Conservation (phyloP, 2,888 invertebrate species). For the Venusia cambrica region DNA sequence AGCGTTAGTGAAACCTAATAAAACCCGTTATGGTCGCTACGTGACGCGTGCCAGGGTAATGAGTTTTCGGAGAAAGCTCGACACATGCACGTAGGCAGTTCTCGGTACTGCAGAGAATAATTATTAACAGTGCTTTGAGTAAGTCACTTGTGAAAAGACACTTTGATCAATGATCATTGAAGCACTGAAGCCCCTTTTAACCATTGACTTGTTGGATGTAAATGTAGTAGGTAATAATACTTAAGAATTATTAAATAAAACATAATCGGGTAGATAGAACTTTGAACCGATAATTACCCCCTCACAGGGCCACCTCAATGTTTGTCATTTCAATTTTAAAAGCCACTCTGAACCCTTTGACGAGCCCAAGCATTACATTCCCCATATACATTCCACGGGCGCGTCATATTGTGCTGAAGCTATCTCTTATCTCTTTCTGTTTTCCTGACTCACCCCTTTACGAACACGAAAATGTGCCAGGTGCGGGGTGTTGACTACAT, state of each 20-base stretch:
- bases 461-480: conserved; percentile 32
- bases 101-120: conserved; percentile 34
- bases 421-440: conserved; percentile 46
- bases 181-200: too few species aligned
- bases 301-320: conserved; percentile 45
- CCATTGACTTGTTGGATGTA: too few species aligned
- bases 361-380: conserved; percentile 66
- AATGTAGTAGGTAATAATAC: too few species aligned
- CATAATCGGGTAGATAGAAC: too few species aligned
- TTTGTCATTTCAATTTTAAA: conserved; percentile 75
- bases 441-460: conserved; percentile 43
- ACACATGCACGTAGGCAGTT: conserved; percentile 50
- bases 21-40: conserved; percentile 72
- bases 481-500: conserved; percentile 37
- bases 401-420: conserved; percentile 49
- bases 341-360: conserved; percentile 68
- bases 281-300: conserved; percentile 59
- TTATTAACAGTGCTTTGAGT: conserved; percentile 5
- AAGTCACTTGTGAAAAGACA: conserved; percentile 6
- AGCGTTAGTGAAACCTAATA: conserved; percentile 73
- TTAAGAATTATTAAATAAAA: too few species aligned
- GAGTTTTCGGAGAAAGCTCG: conserved; percentile 74
- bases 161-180: too few species aligned
- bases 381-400: conserved; percentile 57
- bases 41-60: conserved; percentile 75